These are phyloP conservation scores for Heliothis virescens DNA, from an alignment of 1,140 invertebrate genomes.

Conservation along the genomic window DNA sequence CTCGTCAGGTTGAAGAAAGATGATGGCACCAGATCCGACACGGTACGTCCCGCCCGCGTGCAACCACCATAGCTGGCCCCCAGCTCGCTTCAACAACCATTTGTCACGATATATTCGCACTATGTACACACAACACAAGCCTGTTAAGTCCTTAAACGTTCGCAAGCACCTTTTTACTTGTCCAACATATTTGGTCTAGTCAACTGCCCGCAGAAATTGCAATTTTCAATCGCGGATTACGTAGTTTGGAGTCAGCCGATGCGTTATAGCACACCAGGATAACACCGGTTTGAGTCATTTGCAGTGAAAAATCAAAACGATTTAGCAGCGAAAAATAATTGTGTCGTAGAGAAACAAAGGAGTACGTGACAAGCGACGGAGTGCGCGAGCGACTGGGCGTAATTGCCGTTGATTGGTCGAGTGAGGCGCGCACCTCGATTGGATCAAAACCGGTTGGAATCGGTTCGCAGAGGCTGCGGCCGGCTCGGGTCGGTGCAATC, in stretches of 20 bases:
- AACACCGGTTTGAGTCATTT: constrained; percentile 62
- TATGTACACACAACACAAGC: constrained; percentile 56
- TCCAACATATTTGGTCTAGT: constrained; percentile 73
- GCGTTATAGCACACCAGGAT: constrained; percentile 56
- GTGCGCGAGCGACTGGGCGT: constrained; percentile 71
- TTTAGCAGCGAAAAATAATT: constrained; percentile 66
- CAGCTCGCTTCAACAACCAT: constrained; percentile 77
- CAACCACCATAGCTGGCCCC: constrained; percentile 80
- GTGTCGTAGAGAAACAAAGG: constrained; percentile 61
- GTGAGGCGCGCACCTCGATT: constrained; percentile 74
- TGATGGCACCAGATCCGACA: constrained; percentile 76
- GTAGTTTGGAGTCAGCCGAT: not conserved
- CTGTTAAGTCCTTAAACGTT: constrained; percentile 32
- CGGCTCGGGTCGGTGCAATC: constrained; percentile 78
- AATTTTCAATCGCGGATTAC: constrained; percentile 10
- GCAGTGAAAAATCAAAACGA: constrained; percentile 56
- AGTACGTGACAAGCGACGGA: constrained; percentile 62
- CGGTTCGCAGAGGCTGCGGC: constrained; percentile 76
- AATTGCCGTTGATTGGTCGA: constrained; percentile 79
- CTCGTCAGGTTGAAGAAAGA: constrained; percentile 82
- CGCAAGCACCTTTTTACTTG: constrained; percentile 71
- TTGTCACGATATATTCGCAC: constrained; percentile 62
- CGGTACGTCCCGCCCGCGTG: constrained; percentile 65
- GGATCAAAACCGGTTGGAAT: constrained; percentile 79
- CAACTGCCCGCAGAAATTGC: constrained; percentile 28